Evolutionary conservation across 2,797 vertebrate genomes (phyloP), one percentile per base, ranked within the genome.

Genomic region (Amazona ochrocephala): DNA sequence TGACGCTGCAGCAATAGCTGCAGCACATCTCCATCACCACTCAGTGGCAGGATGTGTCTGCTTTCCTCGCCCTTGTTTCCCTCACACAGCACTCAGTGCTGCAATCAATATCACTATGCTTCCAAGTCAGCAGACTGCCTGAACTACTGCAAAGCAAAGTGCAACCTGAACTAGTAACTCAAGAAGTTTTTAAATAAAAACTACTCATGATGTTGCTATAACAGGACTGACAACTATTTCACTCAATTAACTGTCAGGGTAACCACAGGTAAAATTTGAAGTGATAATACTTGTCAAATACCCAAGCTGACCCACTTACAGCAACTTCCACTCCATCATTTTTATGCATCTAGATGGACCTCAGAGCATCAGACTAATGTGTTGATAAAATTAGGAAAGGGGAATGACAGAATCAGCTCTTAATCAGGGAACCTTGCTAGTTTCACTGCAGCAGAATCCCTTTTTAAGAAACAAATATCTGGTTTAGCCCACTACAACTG

Each of bases 1-100:
- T 2, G 45, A 77, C 65, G 73, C 30, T 54, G 62, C 66, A 62
- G n/a, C 60, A 39, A 6, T 18, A 32, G 70, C 60, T 90, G 91
- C 90, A 95, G 87, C 78, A 66, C 88, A 27, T 41, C 76, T 41
- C 71, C 75, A 51, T 76, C 78, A 47, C 89, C 90, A 17, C 94
- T 94, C 80, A 34, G 78, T 18, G 90, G 84, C 87, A 94, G 88
- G 81, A 88, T 84, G 80, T 3, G 75, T 10, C 88, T 61, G 65
- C 58, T 47, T 26, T 37, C n/a, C 74, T 79, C 7, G 0, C 34
- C 78, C 66, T 32, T 19, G 1, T n/a, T 51, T 37, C 45, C 48
- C 24, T 62, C 77, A 26, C 1, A 0, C 34, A 37, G 81, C 3
- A 0, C 8, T 84, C 71, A 20, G 66, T 22, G 3, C 5, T 20